phyloP scores from a whole-genome alignment of 2,113 vertebrate species.

The Octodon degus region DNA sequence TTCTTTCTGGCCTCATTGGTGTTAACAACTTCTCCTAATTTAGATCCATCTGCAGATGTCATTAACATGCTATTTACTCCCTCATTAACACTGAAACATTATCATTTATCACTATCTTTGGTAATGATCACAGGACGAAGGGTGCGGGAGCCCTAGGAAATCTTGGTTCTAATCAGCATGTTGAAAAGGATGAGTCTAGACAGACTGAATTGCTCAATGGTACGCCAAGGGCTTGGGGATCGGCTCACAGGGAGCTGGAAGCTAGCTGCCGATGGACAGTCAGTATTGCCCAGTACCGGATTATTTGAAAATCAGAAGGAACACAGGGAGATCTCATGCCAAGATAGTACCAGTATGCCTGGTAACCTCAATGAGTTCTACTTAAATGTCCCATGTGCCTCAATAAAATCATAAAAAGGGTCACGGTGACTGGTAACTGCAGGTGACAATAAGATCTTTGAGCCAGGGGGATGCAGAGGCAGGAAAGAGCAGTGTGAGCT shows the following conservation, averaged over 20 bases:
- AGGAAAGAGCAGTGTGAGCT: neutral
- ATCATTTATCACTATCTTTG: constrained; percentile 79
- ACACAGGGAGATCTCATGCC: neutral
- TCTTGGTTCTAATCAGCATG: constrained; percentile 64
- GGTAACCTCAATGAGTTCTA: neutral
- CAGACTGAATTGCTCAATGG: constrained; percentile 1
- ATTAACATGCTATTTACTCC: constrained; percentile 80
- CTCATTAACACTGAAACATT: constrained; percentile 78
- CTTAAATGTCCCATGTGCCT: neutral
- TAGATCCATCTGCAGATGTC: constrained; percentile 76
- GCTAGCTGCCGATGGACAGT: constrained; percentile 39
- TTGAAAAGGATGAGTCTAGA: constrained; percentile 59
- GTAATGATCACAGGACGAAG: constrained; percentile 72
- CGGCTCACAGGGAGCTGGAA: constrained; percentile 41
- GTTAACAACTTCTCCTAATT: constrained; percentile 74
- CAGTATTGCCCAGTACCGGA: neutral
- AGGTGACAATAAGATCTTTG: constrained; percentile 5
- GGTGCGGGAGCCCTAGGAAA: constrained; percentile 48
- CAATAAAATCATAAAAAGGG: constrained; percentile 25
- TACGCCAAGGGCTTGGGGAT: constrained; percentile 7
- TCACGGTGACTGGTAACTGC: neutral
- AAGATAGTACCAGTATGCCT: neutral
- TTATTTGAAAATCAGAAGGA: constrained; percentile 46
- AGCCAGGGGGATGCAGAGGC: neutral
- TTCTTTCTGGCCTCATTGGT: constrained; percentile 71